Percentiles rank a stretch among this genome's conserved stretches.
These are phyloP conservation scores for Mystacornis crossleyi DNA, from an alignment of 2,113 vertebrate genomes.

Conservation along the genomic window DNA sequence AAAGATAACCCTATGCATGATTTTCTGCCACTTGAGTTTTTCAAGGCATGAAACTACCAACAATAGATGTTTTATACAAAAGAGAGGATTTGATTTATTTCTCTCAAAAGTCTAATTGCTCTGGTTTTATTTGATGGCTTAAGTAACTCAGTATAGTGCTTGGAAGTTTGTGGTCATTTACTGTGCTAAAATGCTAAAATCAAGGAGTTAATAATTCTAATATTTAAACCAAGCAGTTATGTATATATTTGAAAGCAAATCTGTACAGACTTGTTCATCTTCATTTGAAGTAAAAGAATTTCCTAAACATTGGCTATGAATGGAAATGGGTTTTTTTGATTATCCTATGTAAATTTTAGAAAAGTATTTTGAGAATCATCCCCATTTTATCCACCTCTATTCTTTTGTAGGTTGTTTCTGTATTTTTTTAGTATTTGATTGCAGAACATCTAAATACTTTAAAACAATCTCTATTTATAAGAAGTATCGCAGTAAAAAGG, in stretches of 20 bases:
- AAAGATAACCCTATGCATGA: neutral
- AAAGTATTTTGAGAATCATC: neutral
- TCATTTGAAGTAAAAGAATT: neutral
- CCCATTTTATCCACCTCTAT: neutral
- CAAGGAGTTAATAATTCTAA: neutral
- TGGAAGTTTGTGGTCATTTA: neutral
- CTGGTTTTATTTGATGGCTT: neutral
- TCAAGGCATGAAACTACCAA: neutral
- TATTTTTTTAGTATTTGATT: neutral
- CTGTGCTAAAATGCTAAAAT: neutral
- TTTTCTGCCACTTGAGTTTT: neutral
- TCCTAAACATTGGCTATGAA: neutral
- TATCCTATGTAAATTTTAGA: neutral
- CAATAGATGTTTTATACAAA: neutral
- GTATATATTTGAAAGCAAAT: neutral
- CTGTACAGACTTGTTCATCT: neutral
- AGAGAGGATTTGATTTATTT: neutral
- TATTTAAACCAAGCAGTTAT: neutral
- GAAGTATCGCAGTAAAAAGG: neutral
- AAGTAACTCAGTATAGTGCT: neutral
- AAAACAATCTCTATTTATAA: neutral
- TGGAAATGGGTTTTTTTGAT: neutral
- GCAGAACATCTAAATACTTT: neutral
- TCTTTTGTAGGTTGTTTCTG: neutral
- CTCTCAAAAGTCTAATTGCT: neutral